Conservation (phyloP, 2,113 vertebrate species). For the Takifugu bimaculatus region DNA sequence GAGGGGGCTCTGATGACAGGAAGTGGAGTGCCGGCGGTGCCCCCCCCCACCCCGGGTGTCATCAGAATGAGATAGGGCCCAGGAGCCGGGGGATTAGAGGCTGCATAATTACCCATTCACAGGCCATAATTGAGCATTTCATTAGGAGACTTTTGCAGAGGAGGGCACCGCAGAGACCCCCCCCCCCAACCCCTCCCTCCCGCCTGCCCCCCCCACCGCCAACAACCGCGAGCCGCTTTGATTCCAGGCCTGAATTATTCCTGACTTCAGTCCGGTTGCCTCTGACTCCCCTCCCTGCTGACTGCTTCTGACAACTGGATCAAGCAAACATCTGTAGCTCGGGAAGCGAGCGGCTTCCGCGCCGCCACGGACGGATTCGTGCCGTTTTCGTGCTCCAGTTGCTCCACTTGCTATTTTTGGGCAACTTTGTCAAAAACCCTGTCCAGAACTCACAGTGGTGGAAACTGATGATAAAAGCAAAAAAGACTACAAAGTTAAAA, state of each 20-base stretch:
- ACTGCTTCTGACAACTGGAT: too few species aligned
- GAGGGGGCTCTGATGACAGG: constrained; percentile 61
- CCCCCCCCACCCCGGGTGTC: constrained; percentile 64
- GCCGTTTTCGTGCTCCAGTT: constrained; percentile 5
- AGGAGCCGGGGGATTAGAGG: constrained; percentile 68
- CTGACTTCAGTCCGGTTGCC: constrained; percentile 2
- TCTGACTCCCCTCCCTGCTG: not conserved
- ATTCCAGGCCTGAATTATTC: too few species aligned
- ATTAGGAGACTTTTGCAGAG: constrained; percentile 68
- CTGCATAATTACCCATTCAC: constrained; percentile 76
- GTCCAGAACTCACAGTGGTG: constrained; percentile 13
- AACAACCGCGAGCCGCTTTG: not conserved
- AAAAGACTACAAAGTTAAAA: constrained; percentile 26
- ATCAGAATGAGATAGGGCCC: constrained; percentile 72
- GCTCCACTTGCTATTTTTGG: constrained; percentile 27
- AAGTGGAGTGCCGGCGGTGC: constrained; percentile 48
- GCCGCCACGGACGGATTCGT: not conserved
- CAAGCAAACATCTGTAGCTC: too few species aligned
- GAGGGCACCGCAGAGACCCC: constrained; percentile 43
- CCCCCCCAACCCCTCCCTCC: constrained; percentile 16
- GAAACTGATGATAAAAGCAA: constrained; percentile 30
- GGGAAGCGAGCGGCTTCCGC: too few species aligned
- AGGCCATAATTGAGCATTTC: constrained; percentile 75
- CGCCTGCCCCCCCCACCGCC: constrained; percentile 4
- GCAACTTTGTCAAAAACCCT: constrained; percentile 15